These are phyloP conservation scores for Drosophila pruinosa DNA, from an alignment of 1,140 invertebrate species.

Conservation along the genomic window DNA sequence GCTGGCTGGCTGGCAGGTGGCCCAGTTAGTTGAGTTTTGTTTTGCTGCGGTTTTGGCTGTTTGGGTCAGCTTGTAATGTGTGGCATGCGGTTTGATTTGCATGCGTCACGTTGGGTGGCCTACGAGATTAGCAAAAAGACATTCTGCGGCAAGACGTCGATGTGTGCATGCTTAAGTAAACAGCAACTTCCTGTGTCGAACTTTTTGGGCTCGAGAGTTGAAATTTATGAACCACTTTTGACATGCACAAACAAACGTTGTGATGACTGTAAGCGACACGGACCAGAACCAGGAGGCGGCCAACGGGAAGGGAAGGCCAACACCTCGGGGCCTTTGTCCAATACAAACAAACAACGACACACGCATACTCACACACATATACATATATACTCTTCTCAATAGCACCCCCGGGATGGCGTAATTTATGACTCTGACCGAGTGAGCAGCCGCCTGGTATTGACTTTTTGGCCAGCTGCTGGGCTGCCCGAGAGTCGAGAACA, in stretches of 20 bases:
- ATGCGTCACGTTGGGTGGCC: slow-evolving; percentile 55
- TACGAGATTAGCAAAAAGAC: slow-evolving; percentile 29
- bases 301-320: slow-evolving; percentile 32
- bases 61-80: slow-evolving; percentile 70
- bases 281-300: slow-evolving; percentile 12
- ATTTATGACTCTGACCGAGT: slow-evolving; percentile 77
- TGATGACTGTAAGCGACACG: slow-evolving; percentile 16
- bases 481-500: slow-evolving; percentile 2
- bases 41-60: slow-evolving; percentile 55
- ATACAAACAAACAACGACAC: slow-evolving; percentile 46
- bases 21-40: slow-evolving; percentile 55
- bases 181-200: slow-evolving; percentile 75
- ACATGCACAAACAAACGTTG: slow-evolving; percentile 46
- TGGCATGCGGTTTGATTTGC: slow-evolving; percentile 65
- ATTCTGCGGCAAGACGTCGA: slow-evolving; percentile 30
- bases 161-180: slow-evolving; percentile 59
- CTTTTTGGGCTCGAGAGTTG: slow-evolving; percentile 35
- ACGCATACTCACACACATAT: slow-evolving; percentile 3
- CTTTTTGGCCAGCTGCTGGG: slow-evolving; percentile 60
- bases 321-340: slow-evolving; percentile 59
- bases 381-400: slow-evolving; percentile 57
- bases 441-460: slow-evolving; percentile 59
- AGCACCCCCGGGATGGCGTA: slow-evolving; percentile 76
- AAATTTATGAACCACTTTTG: slow-evolving; percentile 79
- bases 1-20: slow-evolving; percentile 37